A percentile compares a stretch with the other conserved stretches of the same genome.
Evolutionary conservation across 2,797 vertebrate genomes (phyloP).

Genomic region (Spinibarbus caldwelli): DNA sequence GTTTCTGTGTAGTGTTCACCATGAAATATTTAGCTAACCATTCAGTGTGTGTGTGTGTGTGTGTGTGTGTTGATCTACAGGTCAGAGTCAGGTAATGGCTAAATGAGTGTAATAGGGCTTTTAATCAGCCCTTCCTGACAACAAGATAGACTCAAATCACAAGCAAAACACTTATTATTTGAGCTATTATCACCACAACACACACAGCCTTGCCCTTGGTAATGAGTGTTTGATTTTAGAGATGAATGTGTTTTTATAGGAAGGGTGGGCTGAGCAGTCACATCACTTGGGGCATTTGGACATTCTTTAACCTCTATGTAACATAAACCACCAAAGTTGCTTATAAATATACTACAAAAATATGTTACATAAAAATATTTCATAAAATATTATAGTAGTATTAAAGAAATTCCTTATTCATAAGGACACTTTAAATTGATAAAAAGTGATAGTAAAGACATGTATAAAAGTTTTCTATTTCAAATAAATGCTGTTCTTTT

Average conservation of each 20-base stretch:
- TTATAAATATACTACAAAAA: background rate
- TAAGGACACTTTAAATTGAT: background rate
- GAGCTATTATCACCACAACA: slow-evolving; percentile 53
- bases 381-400: background rate
- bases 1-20: slow-evolving; percentile 47
- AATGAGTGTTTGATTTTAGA: slow-evolving; percentile 27
- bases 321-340: background rate
- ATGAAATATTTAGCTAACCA: slow-evolving; percentile 43
- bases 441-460: background rate
- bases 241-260: slow-evolving; percentile 33
- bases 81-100: slow-evolving; percentile 59
- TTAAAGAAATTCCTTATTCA: background rate
- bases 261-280: slow-evolving; percentile 3
- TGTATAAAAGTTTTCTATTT: background rate
- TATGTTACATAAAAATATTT: background rate
- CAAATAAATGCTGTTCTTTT: background rate
- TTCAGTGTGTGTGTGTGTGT: slow-evolving; percentile 26
- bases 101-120: slow-evolving; percentile 58
- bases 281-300: background rate
- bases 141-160: slow-evolving; percentile 61
- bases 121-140: slow-evolving; percentile 62
- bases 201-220: slow-evolving; percentile 37
- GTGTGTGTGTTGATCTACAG: slow-evolving; percentile 28
- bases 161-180: slow-evolving; percentile 65
- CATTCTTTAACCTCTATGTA: background rate